These are phyloP conservation scores for Drosophila punjabiensis DNA, from an alignment of 1,140 invertebrate genomes.

Conservation along the genomic window DNA sequence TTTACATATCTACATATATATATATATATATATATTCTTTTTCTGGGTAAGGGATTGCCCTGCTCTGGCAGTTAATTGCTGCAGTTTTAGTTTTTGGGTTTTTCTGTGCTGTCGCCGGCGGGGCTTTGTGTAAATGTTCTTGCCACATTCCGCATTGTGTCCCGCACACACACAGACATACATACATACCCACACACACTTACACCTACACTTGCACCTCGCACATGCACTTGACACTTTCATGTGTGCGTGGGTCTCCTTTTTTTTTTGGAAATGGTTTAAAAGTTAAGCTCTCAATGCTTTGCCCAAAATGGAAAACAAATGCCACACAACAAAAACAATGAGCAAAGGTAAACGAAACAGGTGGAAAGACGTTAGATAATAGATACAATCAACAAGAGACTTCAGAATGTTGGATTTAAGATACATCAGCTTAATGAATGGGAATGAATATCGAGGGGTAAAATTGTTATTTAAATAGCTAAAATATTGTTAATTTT, in stretches of 20 bases:
- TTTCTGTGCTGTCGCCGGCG: conserved; percentile 47
- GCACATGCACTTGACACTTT: conserved; percentile 30
- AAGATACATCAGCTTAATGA: background rate
- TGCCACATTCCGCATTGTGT: conserved; percentile 50
- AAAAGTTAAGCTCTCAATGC: conserved; percentile 36
- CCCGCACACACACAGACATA: background rate
- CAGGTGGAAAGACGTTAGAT: conserved; percentile 18
- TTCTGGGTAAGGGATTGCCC: background rate
- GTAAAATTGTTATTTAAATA: background rate
- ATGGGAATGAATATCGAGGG: background rate
- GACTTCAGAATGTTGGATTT: background rate
- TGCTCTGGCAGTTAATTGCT: conserved; percentile 49
- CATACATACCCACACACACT: background rate
- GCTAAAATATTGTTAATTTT: background rate
- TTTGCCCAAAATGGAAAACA: conserved; percentile 37
- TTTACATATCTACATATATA: background rate
- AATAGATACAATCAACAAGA: conserved; percentile 23
- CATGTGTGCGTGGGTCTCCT: conserved; percentile 4
- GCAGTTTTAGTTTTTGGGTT: conserved; percentile 50
- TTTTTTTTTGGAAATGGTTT: conserved; percentile 1
- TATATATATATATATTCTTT: background rate
- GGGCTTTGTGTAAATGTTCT: conserved; percentile 50
- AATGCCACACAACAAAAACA: conserved; percentile 30
- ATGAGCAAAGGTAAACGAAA: conserved; percentile 23
- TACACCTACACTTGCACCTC: background rate